Evolutionary conservation across 2,888 invertebrate species (phyloP).

Genomic region (Dolichomitus sp.): DNA sequence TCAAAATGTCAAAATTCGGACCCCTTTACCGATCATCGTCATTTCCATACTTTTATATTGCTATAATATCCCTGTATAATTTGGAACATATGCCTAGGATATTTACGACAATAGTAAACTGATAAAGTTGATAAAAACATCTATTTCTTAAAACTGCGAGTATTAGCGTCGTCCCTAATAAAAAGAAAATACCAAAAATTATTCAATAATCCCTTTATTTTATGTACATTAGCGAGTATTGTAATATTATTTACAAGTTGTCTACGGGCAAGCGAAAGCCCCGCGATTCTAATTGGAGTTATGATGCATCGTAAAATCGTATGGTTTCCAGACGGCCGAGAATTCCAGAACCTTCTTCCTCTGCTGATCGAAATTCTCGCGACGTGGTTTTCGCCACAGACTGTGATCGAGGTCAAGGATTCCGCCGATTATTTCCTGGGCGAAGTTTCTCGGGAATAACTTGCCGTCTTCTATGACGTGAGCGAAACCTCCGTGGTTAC

Average conservation of each 20-base stretch:
- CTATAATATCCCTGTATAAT: too few species aligned
- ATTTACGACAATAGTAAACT: too few species aligned
- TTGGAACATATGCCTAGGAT: too few species aligned
- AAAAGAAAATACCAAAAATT: neutral
- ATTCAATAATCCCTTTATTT: neutral
- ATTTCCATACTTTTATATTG: too few species aligned
- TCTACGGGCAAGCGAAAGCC: too few species aligned
- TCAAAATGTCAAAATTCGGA: too few species aligned
- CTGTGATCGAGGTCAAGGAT: conserved; percentile 96
- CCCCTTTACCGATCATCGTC: too few species aligned
- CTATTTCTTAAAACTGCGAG: too few species aligned
- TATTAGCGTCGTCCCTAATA: too few species aligned
- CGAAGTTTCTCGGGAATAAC: conserved; percentile 95
- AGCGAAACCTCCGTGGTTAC: conserved; percentile 96
- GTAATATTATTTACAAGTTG: conserved; percentile 1
- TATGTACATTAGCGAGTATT: neutral
- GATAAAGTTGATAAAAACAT: too few species aligned
- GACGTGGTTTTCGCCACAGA: conserved; percentile 94
- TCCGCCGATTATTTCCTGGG: conserved; percentile 97
- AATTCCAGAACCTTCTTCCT: conserved; percentile 92
- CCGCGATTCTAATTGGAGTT: conserved; percentile 27
- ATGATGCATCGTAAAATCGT: conserved; percentile 87
- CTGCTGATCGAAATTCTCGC: conserved; percentile 92
- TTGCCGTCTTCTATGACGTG: conserved; percentile 98
- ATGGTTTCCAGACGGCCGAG: conserved; percentile 90